Evolutionary conservation across 2,797 vertebrate species (phyloP).

Genomic region (Myoxocephalus aenaeus): DNA sequence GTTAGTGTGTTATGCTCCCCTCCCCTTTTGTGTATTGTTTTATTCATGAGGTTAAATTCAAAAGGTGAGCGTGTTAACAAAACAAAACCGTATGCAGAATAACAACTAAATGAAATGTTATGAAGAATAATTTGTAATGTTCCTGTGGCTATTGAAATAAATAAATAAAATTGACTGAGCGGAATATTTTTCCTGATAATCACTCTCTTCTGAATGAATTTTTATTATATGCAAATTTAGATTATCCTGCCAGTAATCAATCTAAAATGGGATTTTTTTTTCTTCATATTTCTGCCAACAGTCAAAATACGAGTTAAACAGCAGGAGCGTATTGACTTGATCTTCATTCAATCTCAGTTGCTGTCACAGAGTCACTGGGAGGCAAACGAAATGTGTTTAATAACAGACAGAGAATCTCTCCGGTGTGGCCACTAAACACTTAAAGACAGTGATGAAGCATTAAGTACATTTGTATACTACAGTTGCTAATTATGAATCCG

Average conservation of each 20-base stretch:
- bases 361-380: constrained; percentile 39
- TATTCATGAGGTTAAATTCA: constrained; percentile 58
- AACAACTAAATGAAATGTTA: constrained; percentile 57
- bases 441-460: constrained; percentile 18
- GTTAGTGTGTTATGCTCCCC: constrained; percentile 7
- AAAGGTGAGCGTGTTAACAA: constrained; percentile 53
- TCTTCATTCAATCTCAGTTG: constrained; percentile 40
- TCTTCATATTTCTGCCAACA: constrained; percentile 21
- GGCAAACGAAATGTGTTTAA: constrained; percentile 38
- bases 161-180: constrained; percentile 45
- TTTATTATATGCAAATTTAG: constrained; percentile 62
- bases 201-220: constrained; percentile 53
- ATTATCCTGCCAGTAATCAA: constrained; percentile 62
- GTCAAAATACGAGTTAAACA: constrained; percentile 45
- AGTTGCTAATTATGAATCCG: constrained; percentile 33
- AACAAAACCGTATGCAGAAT: constrained; percentile 57
- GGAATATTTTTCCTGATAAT: constrained; percentile 60
- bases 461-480: constrained; percentile 24
- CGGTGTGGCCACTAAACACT: constrained; percentile 22
- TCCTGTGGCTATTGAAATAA: constrained; percentile 53
- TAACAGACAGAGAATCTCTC: constrained; percentile 21
- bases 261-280: constrained; percentile 37
- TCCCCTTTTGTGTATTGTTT: constrained; percentile 38
- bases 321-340: constrained; percentile 39
- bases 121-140: constrained; percentile 57